These are phyloP conservation scores for Diaphora mendica DNA, from an alignment of 2,888 invertebrate species.

Conservation along the genomic window DNA sequence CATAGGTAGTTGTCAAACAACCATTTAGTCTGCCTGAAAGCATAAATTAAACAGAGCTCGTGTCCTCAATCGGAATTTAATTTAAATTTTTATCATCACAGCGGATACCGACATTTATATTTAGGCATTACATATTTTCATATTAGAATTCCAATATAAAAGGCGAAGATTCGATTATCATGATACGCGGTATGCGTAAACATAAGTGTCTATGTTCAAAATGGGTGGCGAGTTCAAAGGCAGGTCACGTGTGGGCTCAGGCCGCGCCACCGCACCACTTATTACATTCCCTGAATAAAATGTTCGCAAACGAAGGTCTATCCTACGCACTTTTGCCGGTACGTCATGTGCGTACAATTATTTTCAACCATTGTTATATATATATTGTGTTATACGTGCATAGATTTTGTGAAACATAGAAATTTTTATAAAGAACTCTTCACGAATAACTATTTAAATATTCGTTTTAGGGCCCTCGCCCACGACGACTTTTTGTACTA, in stretches of 20 bases:
- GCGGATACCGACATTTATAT: not conserved
- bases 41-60: not conserved
- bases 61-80: not conserved
- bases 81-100: not conserved
- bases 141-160: conserved; percentile 35
- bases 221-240: conserved; percentile 64
- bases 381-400: conserved; percentile 11
- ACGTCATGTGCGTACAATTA: conserved; percentile 50
- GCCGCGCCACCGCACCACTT: conserved; percentile 68
- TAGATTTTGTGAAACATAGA: not conserved
- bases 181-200: conserved; percentile 68
- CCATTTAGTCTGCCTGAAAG: not conserved
- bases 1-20: not conserved
- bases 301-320: conserved; percentile 66
- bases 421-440: not conserved
- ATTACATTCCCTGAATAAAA: conserved; percentile 81
- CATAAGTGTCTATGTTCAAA: conserved; percentile 65
- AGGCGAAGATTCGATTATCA: conserved; percentile 57
- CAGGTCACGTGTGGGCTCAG: conserved; percentile 73
- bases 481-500: too few relatives aligned
- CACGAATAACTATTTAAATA: not conserved
- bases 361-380: conserved; percentile 32
- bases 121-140: not conserved
- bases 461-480: too few relatives aligned
- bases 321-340: conserved; percentile 42